Evolutionary conservation across 2,888 invertebrate species (phyloP).

Genomic region (Tridacna crocea): DNA sequence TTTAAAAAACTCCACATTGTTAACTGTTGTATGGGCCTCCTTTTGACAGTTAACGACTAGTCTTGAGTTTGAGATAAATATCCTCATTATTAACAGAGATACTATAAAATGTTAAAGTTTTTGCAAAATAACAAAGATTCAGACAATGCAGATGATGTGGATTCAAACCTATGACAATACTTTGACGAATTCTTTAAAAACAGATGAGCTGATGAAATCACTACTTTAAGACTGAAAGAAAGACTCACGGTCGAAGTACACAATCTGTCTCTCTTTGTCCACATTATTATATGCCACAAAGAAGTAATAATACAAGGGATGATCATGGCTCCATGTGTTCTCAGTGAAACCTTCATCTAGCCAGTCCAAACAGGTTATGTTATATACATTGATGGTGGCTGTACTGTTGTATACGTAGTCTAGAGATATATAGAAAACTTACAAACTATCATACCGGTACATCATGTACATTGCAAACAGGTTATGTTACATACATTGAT

Average conservation of each 20-base stretch:
- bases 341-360: constrained; percentile 56
- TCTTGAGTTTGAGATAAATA: too few species aligned
- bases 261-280: constrained; percentile 37
- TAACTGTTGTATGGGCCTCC: too few species aligned
- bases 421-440: not conserved
- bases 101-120: too few species aligned
- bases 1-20: too few species aligned
- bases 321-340: constrained; percentile 34
- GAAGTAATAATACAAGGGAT: constrained; percentile 55
- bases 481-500: constrained; percentile 37
- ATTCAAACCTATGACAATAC: too few species aligned
- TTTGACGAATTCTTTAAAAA: too few species aligned
- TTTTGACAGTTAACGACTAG: too few species aligned
- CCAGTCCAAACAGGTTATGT: constrained; percentile 53
- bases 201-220: too few species aligned
- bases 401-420: constrained; percentile 19
- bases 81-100: too few species aligned
- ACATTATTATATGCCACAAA: constrained; percentile 25
- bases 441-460: too few species aligned
- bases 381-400: constrained; percentile 28
- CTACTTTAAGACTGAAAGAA: not conserved
- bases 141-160: too few species aligned
- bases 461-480: constrained; percentile 35
- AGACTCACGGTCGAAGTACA: constrained; percentile 60
- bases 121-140: too few species aligned